A percentile compares a stretch with the other conserved stretches of the same genome.
phyloP scores from a whole-genome alignment of 2,113 vertebrate species.

The Dendropsophus ebraccatus region DNA sequence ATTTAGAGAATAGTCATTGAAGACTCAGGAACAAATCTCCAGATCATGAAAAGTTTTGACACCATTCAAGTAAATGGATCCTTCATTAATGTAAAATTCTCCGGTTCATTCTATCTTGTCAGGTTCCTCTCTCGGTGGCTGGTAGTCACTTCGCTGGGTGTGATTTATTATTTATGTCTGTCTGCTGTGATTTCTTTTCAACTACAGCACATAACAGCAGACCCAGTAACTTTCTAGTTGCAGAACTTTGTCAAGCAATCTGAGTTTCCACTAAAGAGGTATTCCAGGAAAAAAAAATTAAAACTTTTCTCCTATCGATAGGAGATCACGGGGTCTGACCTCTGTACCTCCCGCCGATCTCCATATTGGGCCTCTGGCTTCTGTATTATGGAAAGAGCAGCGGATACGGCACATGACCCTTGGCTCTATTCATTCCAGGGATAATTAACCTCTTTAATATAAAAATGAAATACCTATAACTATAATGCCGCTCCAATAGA shows the following conservation, averaged over 20 bases:
- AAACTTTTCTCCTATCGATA: too few relatives aligned
- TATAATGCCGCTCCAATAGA: neutral
- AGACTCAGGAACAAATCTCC: neutral
- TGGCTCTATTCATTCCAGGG: too few relatives aligned
- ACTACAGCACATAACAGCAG: neutral
- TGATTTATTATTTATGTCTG: conserved; percentile 51
- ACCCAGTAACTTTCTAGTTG: neutral
- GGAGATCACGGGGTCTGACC: too few relatives aligned
- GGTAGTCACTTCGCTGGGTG: conserved; percentile 12
- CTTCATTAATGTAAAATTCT: conserved; percentile 1
- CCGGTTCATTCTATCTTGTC: neutral
- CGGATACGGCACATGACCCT: too few relatives aligned
- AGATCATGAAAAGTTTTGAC: neutral
- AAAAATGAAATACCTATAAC: neutral
- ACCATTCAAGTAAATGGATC: neutral
- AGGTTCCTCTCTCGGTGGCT: neutral
- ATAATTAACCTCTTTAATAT: neutral
- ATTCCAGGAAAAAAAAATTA: too few relatives aligned
- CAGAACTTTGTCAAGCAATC: neutral
- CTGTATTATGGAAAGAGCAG: too few relatives aligned
- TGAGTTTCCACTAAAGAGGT: too few relatives aligned
- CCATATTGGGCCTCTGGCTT: too few relatives aligned
- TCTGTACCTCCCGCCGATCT: too few relatives aligned
- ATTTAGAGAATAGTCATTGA: neutral
- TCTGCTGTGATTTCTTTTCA: conserved; percentile 21